Conservation (phyloP, 2,797 vertebrate genomes). For the Peromyscus eremicus region DNA sequence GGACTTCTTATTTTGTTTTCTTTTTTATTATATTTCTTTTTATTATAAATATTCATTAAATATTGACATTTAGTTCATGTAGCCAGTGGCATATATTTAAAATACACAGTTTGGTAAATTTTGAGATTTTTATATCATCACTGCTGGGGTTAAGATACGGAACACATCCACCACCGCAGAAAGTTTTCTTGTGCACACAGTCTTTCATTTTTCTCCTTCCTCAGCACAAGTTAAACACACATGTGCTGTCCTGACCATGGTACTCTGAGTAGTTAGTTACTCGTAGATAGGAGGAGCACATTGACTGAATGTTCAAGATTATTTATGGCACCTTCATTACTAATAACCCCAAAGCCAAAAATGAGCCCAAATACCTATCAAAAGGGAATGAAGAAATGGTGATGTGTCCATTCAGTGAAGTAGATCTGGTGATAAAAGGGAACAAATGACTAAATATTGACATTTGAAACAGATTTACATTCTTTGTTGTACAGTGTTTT, state of each 20-base stretch:
- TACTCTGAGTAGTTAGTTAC: not conserved
- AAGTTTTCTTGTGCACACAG: not conserved
- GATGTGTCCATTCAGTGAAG: not conserved
- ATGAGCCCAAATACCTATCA: not conserved
- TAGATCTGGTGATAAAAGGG: not conserved
- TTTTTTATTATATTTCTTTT: constrained; percentile 39
- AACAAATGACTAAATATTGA: not conserved
- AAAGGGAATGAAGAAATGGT: not conserved
- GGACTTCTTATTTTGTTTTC: not conserved
- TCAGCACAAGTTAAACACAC: not conserved
- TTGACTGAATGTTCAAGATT: not conserved
- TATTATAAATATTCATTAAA: not conserved
- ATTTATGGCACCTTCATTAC: not conserved
- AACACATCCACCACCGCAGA: not conserved
- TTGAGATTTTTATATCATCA: not conserved
- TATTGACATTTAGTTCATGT: not conserved
- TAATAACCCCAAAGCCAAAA: not conserved
- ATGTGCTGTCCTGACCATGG: not conserved
- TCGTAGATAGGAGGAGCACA: not conserved
- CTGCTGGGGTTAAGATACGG: not conserved
- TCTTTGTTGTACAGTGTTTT: constrained; percentile 6
- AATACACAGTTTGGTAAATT: not conserved
- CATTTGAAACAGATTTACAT: constrained; percentile 23
- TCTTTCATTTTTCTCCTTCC: too few species aligned
- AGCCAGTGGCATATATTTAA: not conserved